These are phyloP conservation scores for Oreohelix idahoensis DNA, from an alignment of 1,140 invertebrate species.

Conservation along the genomic window DNA sequence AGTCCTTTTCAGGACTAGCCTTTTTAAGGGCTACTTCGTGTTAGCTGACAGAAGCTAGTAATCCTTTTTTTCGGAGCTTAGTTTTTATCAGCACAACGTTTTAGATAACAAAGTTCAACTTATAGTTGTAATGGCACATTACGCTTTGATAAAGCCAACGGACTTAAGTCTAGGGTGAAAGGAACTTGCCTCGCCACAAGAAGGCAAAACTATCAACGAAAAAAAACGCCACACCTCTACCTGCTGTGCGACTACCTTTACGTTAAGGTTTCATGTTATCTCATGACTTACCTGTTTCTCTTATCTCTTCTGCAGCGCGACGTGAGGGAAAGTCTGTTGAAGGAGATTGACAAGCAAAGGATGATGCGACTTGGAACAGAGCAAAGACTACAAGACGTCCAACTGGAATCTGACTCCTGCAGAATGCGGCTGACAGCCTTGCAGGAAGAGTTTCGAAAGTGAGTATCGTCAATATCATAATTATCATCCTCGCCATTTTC, in stretches of 20 bases:
- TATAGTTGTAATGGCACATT: neutral
- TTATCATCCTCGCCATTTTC: no score
- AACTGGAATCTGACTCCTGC: slow-evolving; percentile 60
- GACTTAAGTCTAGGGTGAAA: no score
- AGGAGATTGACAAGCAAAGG: slow-evolving; percentile 66
- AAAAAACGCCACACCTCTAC: no score
- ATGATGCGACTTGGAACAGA: slow-evolving; percentile 65
- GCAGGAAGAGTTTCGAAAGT: slow-evolving; percentile 65
- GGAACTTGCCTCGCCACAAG: no score
- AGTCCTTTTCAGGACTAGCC: no score
- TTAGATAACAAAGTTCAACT: no score
- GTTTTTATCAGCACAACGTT: no score
- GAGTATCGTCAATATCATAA: slow-evolving; percentile 23
- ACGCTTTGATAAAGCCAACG: neutral
- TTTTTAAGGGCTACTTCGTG: no score
- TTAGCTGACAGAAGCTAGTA: no score
- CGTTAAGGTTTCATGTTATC: neutral
- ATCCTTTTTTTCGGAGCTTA: no score
- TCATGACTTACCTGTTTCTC: neutral
- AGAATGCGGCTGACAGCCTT: slow-evolving; percentile 57
- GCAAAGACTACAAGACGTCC: slow-evolving; percentile 61
- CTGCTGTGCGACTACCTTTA: neutral
- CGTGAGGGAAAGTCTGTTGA: slow-evolving; percentile 50
- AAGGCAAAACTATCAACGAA: no score
- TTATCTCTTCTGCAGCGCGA: slow-evolving; percentile 35